Percentiles rank a stretch among this genome's conserved stretches.
phyloP scores from a whole-genome alignment of 2,113 vertebrate species.

The Nerophis lumbriciformis region DNA sequence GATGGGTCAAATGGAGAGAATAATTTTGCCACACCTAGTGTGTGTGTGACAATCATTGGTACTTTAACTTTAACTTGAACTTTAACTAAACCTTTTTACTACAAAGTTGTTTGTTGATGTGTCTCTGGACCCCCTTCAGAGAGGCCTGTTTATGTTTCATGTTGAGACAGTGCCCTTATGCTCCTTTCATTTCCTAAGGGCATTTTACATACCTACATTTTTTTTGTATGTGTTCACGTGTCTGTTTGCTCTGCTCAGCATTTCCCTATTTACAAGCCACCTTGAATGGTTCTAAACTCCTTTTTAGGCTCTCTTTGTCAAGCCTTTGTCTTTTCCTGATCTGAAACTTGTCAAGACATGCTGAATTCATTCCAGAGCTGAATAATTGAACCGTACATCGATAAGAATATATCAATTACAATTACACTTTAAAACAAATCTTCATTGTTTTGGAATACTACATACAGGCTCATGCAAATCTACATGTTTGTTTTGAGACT shows the following conservation, averaged over 20 bases:
- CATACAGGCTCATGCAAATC: neutral
- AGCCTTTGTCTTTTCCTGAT: neutral
- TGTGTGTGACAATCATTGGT: no score
- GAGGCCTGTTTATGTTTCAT: neutral
- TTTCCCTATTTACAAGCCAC: conserved; percentile 4
- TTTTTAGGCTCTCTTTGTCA: conserved; percentile 5
- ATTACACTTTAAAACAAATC: neutral
- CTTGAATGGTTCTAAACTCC: neutral
- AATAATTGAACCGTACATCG: conserved; percentile 3
- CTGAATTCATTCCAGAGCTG: conserved; percentile 7
- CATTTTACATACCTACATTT: conserved; percentile 16
- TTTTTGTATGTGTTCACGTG: conserved; percentile 14
- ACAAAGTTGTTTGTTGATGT: neutral
- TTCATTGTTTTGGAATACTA: neutral
- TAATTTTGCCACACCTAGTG: no score
- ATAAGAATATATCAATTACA: conserved; percentile 12
- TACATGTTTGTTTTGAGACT: neutral
- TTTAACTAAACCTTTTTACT: no score
- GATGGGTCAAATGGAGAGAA: no score
- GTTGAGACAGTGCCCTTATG: neutral
- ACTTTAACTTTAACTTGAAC: no score
- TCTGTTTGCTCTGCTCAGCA: conserved; percentile 3
- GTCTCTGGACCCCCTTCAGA: neutral
- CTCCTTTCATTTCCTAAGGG: neutral
- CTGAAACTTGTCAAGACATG: conserved; percentile 39